Conservation (phyloP, 1,140 invertebrate species). For the Platorchestia sp. region DNA sequence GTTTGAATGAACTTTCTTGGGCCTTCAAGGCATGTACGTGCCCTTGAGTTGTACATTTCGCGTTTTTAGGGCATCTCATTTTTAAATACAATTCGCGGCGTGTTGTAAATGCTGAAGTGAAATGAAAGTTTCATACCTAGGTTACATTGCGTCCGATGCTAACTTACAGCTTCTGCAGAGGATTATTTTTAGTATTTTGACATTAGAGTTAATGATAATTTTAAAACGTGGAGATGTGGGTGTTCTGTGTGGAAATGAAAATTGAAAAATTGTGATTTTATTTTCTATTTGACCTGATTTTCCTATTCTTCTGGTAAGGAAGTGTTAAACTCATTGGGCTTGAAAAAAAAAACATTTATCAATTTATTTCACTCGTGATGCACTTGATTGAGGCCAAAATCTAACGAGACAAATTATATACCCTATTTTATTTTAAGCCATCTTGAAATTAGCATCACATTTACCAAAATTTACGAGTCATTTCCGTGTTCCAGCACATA, state of each 20-base stretch:
- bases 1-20: conserved; percentile 7
- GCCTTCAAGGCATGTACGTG: neutral
- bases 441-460: neutral
- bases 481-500: neutral
- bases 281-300: too few species aligned
- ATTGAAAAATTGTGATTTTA: too few species aligned
- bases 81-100: neutral
- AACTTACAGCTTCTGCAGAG: neutral
- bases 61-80: neutral
- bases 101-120: neutral
- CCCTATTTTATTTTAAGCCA: too few species aligned
- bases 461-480: neutral
- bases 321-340: too few species aligned
- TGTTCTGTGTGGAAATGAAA: too few species aligned
- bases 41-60: neutral
- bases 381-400: too few species aligned
- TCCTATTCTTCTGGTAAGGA: too few species aligned
- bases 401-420: too few species aligned
- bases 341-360: too few species aligned
- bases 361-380: too few species aligned
- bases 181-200: neutral
- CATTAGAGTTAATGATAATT: neutral
- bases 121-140: neutral
- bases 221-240: too few species aligned
- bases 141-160: neutral